phyloP scores from a whole-genome alignment of 2,888 invertebrate species.

The Macrophya alboannulata region DNA sequence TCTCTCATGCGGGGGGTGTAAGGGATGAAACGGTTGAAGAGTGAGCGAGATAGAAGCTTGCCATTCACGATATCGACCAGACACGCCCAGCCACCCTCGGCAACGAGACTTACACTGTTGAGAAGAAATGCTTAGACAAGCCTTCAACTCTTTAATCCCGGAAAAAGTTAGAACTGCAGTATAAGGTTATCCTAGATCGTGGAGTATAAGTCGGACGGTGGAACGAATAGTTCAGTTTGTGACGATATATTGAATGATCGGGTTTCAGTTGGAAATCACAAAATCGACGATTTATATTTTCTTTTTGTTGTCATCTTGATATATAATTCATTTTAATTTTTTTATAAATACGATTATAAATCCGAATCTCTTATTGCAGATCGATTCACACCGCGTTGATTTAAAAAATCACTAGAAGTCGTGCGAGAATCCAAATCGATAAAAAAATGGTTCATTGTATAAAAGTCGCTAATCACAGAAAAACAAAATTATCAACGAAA shows the following conservation, averaged over 20 bases:
- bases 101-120: neutral
- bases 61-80: slow-evolving; percentile 77
- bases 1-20: neutral
- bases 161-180: neutral
- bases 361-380: neutral
- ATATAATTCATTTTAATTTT: neutral
- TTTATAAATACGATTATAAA: neutral
- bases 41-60: slow-evolving; percentile 67
- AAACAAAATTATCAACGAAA: neutral
- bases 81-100: slow-evolving; percentile 71
- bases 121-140: slow-evolving; percentile 25
- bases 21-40: slow-evolving; percentile 61
- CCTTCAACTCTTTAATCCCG: slow-evolving; percentile 24
- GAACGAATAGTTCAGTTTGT: neutral
- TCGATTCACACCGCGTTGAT: neutral
- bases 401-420: neutral
- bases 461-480: neutral
- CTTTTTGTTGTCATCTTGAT: neutral
- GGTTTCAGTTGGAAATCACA: neutral
- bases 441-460: neutral
- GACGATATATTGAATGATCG: neutral
- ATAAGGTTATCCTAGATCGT: neutral
- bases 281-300: neutral
- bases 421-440: slow-evolving; percentile 1
- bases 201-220: neutral